phyloP scores from a whole-genome alignment of 2,797 vertebrate genomes.

The Carduelis carduelis region DNA sequence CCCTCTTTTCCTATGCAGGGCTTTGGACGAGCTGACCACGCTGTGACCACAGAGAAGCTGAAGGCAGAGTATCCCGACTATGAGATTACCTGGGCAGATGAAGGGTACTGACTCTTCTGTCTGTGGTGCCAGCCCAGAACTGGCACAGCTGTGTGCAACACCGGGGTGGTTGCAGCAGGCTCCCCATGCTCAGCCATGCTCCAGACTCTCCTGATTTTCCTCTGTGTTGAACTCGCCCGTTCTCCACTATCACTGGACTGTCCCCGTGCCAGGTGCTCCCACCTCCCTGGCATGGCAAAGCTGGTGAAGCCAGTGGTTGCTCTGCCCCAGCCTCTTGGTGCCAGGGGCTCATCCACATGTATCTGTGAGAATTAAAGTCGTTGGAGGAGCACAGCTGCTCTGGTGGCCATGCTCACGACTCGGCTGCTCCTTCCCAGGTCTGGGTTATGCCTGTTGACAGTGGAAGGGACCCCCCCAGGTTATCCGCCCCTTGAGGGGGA shows the following conservation, averaged over 20 bases:
- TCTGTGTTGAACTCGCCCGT: fast-evolving
- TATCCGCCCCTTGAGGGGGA: background rate
- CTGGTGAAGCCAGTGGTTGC: background rate
- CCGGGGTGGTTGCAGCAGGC: fast-evolving
- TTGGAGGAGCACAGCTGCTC: background rate
- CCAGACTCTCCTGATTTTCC: background rate
- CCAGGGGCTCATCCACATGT: background rate
- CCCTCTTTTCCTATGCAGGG: slow-evolving; percentile 74
- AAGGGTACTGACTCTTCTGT: slow-evolving; percentile 84
- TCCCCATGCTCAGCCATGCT: fast-evolving
- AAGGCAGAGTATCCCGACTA: slow-evolving; percentile 86
- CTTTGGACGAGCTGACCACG: slow-evolving; percentile 89
- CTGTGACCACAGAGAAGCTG: slow-evolving; percentile 85
- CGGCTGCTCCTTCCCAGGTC: background rate
- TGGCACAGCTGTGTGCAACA: fast-evolving
- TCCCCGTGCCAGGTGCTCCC: fast-evolving
- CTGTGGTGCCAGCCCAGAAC: background rate
- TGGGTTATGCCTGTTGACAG: background rate
- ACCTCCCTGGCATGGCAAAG: fast-evolving
- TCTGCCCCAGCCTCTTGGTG: fast-evolving
- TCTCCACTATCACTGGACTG: fast-evolving
- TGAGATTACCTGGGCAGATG: slow-evolving; percentile 90
- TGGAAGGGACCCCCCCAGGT: fast-evolving
- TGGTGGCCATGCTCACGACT: fast-evolving
- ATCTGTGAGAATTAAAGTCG: slow-evolving; percentile 34